Evolutionary conservation across 2,888 invertebrate species (phyloP).

Genomic region (Euphydryas editha): DNA sequence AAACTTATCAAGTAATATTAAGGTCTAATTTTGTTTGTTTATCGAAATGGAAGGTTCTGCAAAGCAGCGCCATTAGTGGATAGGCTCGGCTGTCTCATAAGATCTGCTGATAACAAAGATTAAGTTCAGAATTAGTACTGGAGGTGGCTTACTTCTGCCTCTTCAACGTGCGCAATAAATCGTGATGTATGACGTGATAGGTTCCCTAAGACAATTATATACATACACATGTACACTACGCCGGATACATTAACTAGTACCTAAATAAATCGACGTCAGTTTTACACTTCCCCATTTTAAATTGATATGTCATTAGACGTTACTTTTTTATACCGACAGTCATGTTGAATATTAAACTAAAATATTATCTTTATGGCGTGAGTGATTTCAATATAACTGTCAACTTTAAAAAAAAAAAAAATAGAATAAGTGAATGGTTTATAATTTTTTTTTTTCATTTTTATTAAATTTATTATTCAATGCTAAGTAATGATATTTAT

Average conservation of each 20-base stretch:
- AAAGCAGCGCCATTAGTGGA: conserved; percentile 63
- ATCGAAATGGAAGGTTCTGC: conserved; percentile 50
- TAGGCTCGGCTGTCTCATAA: conserved; percentile 61
- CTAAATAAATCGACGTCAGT: conserved; percentile 1
- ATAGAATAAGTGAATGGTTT: too few species aligned
- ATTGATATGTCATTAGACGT: not conserved
- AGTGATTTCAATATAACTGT: too few species aligned
- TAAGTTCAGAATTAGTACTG: conserved; percentile 50
- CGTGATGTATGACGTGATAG: conserved; percentile 16
- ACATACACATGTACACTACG: not conserved
- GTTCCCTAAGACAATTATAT: conserved; percentile 8
- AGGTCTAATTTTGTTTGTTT: conserved; percentile 44
- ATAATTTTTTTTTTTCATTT: too few species aligned
- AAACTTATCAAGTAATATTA: conserved; percentile 37
- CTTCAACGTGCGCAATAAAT: conserved; percentile 32
- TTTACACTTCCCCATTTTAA: not conserved
- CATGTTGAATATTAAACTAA: not conserved
- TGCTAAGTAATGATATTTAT: too few species aligned
- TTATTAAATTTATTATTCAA: too few species aligned
- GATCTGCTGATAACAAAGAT: conserved; percentile 63
- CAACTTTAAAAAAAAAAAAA: too few species aligned
- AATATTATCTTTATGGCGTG: too few species aligned
- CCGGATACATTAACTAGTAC: not conserved
- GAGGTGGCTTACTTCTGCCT: conserved; percentile 35
- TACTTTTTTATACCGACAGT: too few species aligned